Conservation (phyloP, 2,888 invertebrate species). For the Latheticus oryzae region DNA sequence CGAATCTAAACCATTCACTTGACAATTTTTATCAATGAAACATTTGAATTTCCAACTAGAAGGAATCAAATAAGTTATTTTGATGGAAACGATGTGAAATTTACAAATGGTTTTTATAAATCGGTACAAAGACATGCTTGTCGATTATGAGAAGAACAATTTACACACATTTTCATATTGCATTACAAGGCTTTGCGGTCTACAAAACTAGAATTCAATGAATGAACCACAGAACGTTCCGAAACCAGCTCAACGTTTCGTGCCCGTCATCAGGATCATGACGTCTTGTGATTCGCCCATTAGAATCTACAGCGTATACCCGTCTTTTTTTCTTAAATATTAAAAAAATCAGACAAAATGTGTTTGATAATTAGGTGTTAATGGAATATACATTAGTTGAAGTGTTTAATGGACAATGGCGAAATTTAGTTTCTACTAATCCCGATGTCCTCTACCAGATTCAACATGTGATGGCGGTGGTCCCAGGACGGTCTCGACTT, state of each 20-base stretch:
- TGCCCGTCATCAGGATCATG: too few species aligned
- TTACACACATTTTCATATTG: constrained; percentile 51
- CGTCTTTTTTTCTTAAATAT: too few species aligned
- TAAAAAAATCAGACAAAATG: constrained; percentile 5
- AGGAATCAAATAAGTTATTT: constrained; percentile 51
- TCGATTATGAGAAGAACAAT: constrained; percentile 14
- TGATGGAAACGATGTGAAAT: constrained; percentile 56
- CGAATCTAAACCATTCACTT: too few species aligned
- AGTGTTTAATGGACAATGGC: constrained; percentile 33
- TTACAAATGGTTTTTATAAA: constrained; percentile 39
- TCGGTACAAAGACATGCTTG: constrained; percentile 39
- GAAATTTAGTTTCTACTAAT: constrained; percentile 18
- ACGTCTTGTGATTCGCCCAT: too few species aligned
- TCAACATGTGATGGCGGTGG: constrained; percentile 11
- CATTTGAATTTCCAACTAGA: constrained; percentile 43
- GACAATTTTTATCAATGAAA: constrained; percentile 46
- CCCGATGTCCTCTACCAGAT: constrained; percentile 4
- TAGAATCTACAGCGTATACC: too few species aligned
- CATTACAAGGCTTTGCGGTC: constrained; percentile 57
- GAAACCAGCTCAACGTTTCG: too few species aligned
- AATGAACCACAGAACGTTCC: too few species aligned
- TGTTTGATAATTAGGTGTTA: too few species aligned
- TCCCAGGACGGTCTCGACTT: constrained; percentile 25
- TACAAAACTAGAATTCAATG: constrained; percentile 22
- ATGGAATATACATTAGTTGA: constrained; percentile 1